Percentiles rank a stretch among this genome's conserved stretches.
Conservation (phyloP, 2,888 invertebrate species). For the Coleophora deauratella region DNA sequence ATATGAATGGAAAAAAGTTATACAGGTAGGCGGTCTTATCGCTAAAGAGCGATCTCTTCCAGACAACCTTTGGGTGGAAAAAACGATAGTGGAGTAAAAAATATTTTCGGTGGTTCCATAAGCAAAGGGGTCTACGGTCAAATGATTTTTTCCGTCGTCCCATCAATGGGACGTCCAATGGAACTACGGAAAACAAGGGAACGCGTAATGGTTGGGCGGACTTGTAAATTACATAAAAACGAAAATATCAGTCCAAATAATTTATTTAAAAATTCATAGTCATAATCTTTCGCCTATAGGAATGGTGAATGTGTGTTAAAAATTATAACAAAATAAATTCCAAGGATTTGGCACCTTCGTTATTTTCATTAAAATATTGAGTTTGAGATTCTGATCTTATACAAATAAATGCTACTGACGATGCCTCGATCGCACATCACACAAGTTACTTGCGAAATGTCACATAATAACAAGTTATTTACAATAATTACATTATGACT, state of each 20-base stretch:
- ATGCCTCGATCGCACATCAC: slow-evolving; percentile 19
- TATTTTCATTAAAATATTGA: slow-evolving; percentile 35
- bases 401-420: slow-evolving; percentile 56
- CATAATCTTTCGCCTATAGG: slow-evolving; percentile 53
- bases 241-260: slow-evolving; percentile 60
- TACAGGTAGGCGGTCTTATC: no score
- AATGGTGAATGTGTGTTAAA: slow-evolving; percentile 50
- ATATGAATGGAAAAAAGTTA: no score
- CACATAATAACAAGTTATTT: slow-evolving; percentile 57
- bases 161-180: no score
- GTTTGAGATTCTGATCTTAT: slow-evolving; percentile 54
- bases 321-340: slow-evolving; percentile 33
- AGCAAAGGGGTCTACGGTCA: no score
- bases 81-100: no score
- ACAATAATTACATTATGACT: slow-evolving; percentile 59
- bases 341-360: slow-evolving; percentile 58
- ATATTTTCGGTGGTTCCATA: no score
- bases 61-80: no score
- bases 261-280: slow-evolving; percentile 42
- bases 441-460: slow-evolving; percentile 45
- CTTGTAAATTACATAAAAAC: slow-evolving; percentile 19
- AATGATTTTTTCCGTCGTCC: no score
- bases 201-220: no score
- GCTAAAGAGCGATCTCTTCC: no score
- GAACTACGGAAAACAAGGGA: no score